Conservation (phyloP, 2,888 invertebrate genomes). For the Drosophila kuntzei region DNA sequence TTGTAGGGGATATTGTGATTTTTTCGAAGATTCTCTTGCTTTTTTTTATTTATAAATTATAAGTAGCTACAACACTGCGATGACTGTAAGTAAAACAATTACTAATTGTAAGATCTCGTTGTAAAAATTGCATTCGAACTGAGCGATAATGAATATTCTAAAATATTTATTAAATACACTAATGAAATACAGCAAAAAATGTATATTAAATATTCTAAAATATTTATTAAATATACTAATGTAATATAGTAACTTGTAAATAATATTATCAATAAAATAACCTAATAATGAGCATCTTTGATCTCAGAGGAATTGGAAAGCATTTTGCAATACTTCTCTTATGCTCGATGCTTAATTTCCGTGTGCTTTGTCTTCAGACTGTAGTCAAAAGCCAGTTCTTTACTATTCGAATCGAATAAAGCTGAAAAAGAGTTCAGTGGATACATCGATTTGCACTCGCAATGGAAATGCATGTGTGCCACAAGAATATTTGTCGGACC, state of each 20-base stretch:
- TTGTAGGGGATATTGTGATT: too few relatives aligned
- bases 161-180: too few relatives aligned
- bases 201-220: too few relatives aligned
- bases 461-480: constrained; percentile 53
- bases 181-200: too few relatives aligned
- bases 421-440: constrained; percentile 10
- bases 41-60: too few relatives aligned
- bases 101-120: too few relatives aligned
- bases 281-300: background rate
- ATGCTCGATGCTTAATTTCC: background rate
- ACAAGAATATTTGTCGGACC: constrained; percentile 75
- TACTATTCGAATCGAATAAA: background rate
- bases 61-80: too few relatives aligned
- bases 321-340: background rate
- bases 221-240: too few relatives aligned
- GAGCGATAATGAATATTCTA: too few relatives aligned
- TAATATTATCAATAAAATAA: background rate
- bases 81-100: too few relatives aligned
- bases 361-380: background rate
- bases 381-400: background rate
- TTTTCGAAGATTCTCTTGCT: too few relatives aligned
- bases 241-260: too few relatives aligned
- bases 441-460: constrained; percentile 73
- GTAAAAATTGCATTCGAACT: background rate
- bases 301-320: background rate